Conservation (phyloP, 2,888 invertebrate genomes). For the Caenorhabditis sulstoni region DNA sequence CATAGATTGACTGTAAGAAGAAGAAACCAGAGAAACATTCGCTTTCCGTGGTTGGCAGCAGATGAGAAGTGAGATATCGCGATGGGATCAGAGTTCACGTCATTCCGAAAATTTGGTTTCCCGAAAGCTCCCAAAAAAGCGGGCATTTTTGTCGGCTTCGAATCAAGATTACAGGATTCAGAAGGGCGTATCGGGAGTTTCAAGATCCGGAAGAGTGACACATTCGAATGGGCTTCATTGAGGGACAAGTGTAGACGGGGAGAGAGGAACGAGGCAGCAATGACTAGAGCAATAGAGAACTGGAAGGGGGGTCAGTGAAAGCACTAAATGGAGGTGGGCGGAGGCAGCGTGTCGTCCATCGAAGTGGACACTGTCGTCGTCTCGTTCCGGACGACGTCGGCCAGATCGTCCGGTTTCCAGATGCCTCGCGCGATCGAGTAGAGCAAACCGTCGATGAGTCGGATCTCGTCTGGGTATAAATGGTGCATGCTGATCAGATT, state of each 20-base stretch:
- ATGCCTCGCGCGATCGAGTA: constrained; percentile 65
- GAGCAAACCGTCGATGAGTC: constrained; percentile 67
- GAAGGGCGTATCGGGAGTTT: no score
- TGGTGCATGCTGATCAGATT: constrained; percentile 71
- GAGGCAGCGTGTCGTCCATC: constrained; percentile 53
- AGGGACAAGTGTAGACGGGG: no score
- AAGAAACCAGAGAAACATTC: neutral
- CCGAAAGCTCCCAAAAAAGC: no score
- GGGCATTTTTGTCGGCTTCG: no score
- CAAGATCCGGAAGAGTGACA: no score
- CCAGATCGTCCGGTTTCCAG: constrained; percentile 45
- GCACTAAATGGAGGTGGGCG: constrained; percentile 37
- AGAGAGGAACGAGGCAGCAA: neutral
- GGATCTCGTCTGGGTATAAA: constrained; percentile 67
- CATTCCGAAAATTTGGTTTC: neutral
- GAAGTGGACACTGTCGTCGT: constrained; percentile 46
- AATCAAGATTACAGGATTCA: no score
- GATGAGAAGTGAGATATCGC: neutral
- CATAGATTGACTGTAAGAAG: constrained; percentile 11
- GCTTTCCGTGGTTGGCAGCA: neutral
- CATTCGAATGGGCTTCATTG: no score
- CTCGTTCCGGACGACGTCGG: constrained; percentile 24
- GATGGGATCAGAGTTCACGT: neutral
- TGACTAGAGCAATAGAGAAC: constrained; percentile 53
- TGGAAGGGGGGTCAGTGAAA: neutral